These are phyloP conservation scores for Lutraria lutraria DNA, from an alignment of 2,888 invertebrate species.

Conservation along the genomic window DNA sequence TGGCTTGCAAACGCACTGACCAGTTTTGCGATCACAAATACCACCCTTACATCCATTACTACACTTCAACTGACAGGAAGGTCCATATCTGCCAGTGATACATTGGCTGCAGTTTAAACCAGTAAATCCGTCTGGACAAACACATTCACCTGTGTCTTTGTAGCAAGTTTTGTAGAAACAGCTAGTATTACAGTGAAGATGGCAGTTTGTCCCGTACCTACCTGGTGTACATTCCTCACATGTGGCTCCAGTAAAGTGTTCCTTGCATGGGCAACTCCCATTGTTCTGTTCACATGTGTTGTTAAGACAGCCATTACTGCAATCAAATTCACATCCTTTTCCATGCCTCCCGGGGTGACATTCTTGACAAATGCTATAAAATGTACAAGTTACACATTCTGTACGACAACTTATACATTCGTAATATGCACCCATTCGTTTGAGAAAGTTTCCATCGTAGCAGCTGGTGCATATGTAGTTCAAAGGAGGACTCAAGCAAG, in stretches of 20 bases:
- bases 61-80: neutral
- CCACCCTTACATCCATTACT: neutral
- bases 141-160: neutral
- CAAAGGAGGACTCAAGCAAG: neutral
- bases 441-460: neutral
- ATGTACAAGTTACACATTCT: neutral
- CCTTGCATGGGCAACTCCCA: neutral
- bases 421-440: neutral
- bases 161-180: neutral
- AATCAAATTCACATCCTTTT: neutral
- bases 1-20: neutral
- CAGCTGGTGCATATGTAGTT: neutral
- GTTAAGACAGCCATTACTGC: neutral
- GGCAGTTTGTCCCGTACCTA: neutral
- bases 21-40: neutral
- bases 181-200: neutral
- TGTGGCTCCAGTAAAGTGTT: neutral
- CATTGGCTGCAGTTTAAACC: neutral
- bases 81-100: neutral
- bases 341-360: neutral
- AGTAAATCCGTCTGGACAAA: neutral
- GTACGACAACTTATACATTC: neutral
- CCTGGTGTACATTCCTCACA: neutral
- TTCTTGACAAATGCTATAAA: neutral
- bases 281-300: neutral